phyloP scores from a whole-genome alignment of 2,888 invertebrate genomes.

The Drosophila gaucha region DNA sequence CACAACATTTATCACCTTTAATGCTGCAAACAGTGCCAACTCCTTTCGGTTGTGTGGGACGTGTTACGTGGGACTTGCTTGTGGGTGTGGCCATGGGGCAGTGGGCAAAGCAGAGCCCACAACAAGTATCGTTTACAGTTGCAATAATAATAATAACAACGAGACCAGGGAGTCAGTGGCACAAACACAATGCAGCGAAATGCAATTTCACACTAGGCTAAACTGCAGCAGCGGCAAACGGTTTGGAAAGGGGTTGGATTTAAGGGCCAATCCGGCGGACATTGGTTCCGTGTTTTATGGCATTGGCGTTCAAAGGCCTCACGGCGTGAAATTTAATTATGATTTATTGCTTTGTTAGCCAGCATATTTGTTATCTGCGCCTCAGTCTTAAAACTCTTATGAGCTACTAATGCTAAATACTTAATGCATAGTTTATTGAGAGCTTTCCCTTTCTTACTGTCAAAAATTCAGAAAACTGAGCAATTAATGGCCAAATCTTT shows the following conservation, averaged over 20 bases:
- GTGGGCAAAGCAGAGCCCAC: conserved; percentile 5
- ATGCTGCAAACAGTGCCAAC: conserved; percentile 22
- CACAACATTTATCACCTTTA: conserved; percentile 70
- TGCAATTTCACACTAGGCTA: conserved; percentile 76
- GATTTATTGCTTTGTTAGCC: conserved; percentile 59
- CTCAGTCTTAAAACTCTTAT: conserved; percentile 9
- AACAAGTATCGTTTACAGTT: conserved; percentile 35
- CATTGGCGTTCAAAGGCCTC: conserved; percentile 37
- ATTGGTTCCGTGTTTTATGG: conserved; percentile 15
- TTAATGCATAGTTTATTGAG: conserved; percentile 46
- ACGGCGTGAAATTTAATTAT: conserved; percentile 70
- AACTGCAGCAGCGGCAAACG: conserved; percentile 33
- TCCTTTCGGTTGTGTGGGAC: neutral
- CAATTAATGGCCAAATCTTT: conserved; percentile 28
- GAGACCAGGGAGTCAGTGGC: neutral
- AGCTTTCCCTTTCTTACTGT: conserved; percentile 27
- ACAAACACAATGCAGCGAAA: conserved; percentile 55
- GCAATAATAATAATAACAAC: conserved; percentile 13
- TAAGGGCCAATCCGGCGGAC: conserved; percentile 10
- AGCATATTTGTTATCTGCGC: neutral
- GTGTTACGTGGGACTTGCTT: neutral
- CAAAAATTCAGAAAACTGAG: conserved; percentile 36
- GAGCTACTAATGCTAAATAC: conserved; percentile 5
- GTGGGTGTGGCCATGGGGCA: conserved; percentile 2
- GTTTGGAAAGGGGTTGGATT: neutral